Evolutionary conservation across 2,888 invertebrate species (phyloP), one percentile per base, ranked within the genome.

Genomic region (Ochropleura leucogaster): DNA sequence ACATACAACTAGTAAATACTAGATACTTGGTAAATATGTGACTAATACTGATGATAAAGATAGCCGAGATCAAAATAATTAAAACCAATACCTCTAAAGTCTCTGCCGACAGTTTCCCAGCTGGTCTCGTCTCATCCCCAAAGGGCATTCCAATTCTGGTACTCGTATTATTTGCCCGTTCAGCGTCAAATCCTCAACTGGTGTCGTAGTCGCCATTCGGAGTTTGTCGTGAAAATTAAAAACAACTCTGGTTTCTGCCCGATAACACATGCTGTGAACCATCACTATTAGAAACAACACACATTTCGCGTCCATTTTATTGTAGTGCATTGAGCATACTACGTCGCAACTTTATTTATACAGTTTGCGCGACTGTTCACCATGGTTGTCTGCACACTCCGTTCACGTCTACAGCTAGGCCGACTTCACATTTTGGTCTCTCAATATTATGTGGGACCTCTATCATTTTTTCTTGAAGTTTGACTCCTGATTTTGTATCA

Each of bases 331-430:
- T 80, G 84, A 88, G 80, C 87, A 85, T 85, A 93, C 92, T 93
- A 92, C 90, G 90, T 83, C 87, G 85, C 77, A 80, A 88, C 76
- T 76, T 77, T 72, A 79, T 63, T 63, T 74, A 81, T 70, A 79
- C 72, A 73, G 46, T 78, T 77, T 62, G 57, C 69, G 72, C 72
- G 79, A 85, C 82, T 79, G 86, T 85, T 93, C 90, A 94, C 92
- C 92, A 95, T 88, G 92, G 93, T 67, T 89, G 89, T 89, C 95
- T 93, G 82, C 95, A 95, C 75, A 93, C 90, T 83, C 95, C 95
- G 85, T 92, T 91, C 57, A 84, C 77, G 84, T 95, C 95, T 88
- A 89, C 93, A 55, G 89, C 77, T 30, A 87, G 79, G 60, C 91
- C 92, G 70, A 80, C 65, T 68, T 84, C 72, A 85, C 94, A 95